Conservation (phyloP, 2,797 vertebrate genomes). For the Bradypus variegatus region DNA sequence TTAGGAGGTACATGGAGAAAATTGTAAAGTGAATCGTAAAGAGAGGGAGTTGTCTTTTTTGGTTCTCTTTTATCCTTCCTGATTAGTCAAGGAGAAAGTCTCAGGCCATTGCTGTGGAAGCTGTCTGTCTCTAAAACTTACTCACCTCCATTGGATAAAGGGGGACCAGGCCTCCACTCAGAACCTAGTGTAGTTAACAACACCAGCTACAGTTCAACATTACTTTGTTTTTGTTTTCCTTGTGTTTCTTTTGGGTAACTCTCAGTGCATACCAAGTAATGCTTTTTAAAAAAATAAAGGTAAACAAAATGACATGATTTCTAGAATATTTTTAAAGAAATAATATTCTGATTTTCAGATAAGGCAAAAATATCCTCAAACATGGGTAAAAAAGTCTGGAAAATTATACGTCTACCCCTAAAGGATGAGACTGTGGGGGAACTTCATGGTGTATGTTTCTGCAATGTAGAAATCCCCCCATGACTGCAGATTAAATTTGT, state of each 20-base stretch:
- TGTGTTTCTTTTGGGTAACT: background rate
- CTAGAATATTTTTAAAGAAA: background rate
- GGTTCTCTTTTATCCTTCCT: slow-evolving; percentile 7
- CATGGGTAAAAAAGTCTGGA: background rate
- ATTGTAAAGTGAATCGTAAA: background rate
- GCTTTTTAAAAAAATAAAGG: background rate
- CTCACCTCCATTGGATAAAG: background rate
- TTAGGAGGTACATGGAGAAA: fast-evolving
- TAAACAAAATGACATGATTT: background rate
- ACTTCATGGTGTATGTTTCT: background rate
- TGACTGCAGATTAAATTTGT: background rate
- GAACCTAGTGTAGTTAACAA: background rate
- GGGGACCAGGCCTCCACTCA: background rate
- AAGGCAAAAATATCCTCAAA: background rate
- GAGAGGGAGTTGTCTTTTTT: background rate
- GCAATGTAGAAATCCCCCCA: background rate
- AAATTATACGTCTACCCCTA: background rate
- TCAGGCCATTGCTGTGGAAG: background rate
- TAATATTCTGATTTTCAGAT: background rate
- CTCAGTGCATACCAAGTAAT: background rate
- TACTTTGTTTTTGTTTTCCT: background rate
- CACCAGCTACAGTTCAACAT: background rate
- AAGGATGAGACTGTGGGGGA: background rate
- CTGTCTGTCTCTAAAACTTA: too few species aligned
- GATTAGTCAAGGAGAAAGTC: slow-evolving; percentile 20